Evolutionary conservation across 2,888 invertebrate species (phyloP).

Genomic region (Cheilosia impressa): DNA sequence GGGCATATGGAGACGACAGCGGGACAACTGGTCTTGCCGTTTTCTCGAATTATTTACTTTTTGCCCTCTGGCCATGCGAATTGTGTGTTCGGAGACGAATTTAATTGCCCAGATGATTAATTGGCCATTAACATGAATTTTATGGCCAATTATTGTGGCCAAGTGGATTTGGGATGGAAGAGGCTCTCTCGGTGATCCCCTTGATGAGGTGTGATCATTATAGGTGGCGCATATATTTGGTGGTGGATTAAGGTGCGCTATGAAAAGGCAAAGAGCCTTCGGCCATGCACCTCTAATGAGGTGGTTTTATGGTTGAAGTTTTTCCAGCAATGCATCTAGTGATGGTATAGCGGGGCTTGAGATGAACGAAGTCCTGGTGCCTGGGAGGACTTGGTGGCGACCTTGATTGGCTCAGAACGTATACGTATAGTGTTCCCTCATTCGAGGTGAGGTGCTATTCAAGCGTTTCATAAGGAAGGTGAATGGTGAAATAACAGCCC

Average conservation of each 20-base stretch:
- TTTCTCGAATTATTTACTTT: not conserved
- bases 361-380: too few relatives aligned
- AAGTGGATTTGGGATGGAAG: slow-evolving; percentile 26
- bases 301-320: not conserved
- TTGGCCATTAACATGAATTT: slow-evolving; percentile 70
- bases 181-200: slow-evolving; percentile 10
- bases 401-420: too few relatives aligned
- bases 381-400: too few relatives aligned
- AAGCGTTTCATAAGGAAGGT: too few relatives aligned
- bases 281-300: not conserved
- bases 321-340: not conserved
- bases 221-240: slow-evolving; percentile 14
- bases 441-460: too few relatives aligned
- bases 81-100: slow-evolving; percentile 64
- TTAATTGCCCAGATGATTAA: slow-evolving; percentile 69
- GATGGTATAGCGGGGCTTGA: too few relatives aligned
- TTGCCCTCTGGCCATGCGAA: slow-evolving; percentile 59
- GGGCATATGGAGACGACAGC: not conserved
- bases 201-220: slow-evolving; percentile 50
- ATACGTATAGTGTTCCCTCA: too few relatives aligned
- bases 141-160: slow-evolving; percentile 60
- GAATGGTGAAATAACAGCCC: too few relatives aligned
- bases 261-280: not conserved
- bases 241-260: slow-evolving; percentile 2
- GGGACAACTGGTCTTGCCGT: slow-evolving; percentile 24